Evolutionary conservation across 1,140 invertebrate genomes (phyloP).

Genomic region (Drosophila nebulosa): DNA sequence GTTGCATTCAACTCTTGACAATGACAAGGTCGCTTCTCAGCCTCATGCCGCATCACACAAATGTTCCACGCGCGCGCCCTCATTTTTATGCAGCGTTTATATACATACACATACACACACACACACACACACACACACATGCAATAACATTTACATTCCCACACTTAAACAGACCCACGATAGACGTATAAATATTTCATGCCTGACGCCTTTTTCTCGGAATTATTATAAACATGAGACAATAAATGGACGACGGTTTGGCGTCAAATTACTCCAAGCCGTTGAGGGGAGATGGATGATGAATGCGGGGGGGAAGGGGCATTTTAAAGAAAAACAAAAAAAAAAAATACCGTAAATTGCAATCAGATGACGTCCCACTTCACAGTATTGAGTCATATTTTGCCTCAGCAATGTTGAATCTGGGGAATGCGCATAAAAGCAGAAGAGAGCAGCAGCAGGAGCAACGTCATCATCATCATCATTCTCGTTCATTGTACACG

Average conservation of each 20-base stretch:
- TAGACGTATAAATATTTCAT: constrained; percentile 45
- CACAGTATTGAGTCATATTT: constrained; percentile 6
- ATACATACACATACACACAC: constrained; percentile 15
- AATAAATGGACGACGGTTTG: constrained; percentile 27
- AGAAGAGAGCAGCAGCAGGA: not conserved
- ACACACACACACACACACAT: not conserved
- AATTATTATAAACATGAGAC: constrained; percentile 46
- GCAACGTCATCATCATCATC: not conserved
- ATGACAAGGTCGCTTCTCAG: constrained; percentile 43
- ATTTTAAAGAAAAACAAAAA: constrained; percentile 6
- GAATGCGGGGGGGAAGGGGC: not conserved
- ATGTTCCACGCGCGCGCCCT: constrained; percentile 37
- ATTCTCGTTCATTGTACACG: not conserved
- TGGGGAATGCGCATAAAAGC: not conserved
- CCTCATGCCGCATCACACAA: constrained; percentile 33
- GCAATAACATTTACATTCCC: not conserved
- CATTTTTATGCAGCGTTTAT: constrained; percentile 59
- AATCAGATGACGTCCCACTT: constrained; percentile 23
- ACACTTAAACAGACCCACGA: not conserved
- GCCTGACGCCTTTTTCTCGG: constrained; percentile 23
- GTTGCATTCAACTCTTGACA: constrained; percentile 3
- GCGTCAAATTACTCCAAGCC: constrained; percentile 36
- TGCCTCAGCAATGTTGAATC: not conserved
- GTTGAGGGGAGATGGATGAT: not conserved
- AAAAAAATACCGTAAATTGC: constrained; percentile 36